These are phyloP conservation scores for Gracilinanus agilis DNA, from an alignment of 2,113 vertebrate species.

Conservation along the genomic window DNA sequence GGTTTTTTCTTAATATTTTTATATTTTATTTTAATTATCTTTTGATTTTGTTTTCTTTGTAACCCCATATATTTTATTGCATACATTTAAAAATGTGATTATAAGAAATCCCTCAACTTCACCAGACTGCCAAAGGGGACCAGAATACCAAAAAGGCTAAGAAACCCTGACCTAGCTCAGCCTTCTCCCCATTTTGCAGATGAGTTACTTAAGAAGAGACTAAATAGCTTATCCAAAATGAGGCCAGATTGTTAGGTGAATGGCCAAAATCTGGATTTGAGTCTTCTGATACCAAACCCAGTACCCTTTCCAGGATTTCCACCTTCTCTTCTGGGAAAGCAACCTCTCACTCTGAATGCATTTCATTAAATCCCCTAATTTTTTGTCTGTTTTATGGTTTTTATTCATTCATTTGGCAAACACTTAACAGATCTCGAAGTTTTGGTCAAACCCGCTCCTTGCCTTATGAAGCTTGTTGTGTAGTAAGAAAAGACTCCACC, in stretches of 20 bases:
- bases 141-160: not conserved
- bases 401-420: not conserved
- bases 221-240: not conserved
- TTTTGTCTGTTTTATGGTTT: not conserved
- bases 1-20: not conserved
- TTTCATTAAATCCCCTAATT: not conserved
- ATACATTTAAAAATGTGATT: not conserved
- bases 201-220: not conserved
- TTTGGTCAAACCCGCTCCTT: not conserved
- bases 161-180: not conserved
- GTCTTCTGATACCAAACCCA: not conserved
- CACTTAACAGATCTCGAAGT: not conserved
- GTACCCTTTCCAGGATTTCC: not conserved
- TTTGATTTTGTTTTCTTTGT: not conserved
- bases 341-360: not conserved
- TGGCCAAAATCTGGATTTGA: not conserved
- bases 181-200: not conserved
- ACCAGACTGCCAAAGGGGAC: not conserved
- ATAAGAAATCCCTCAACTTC: not conserved
- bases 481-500: not conserved
- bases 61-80: not conserved
- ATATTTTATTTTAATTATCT: not conserved
- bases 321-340: not conserved
- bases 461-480: not conserved
- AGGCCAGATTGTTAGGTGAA: not conserved